Base-by-base conservation (phyloP, 2,113 vertebrate species). In the Tachycineta bicolor region DNA sequence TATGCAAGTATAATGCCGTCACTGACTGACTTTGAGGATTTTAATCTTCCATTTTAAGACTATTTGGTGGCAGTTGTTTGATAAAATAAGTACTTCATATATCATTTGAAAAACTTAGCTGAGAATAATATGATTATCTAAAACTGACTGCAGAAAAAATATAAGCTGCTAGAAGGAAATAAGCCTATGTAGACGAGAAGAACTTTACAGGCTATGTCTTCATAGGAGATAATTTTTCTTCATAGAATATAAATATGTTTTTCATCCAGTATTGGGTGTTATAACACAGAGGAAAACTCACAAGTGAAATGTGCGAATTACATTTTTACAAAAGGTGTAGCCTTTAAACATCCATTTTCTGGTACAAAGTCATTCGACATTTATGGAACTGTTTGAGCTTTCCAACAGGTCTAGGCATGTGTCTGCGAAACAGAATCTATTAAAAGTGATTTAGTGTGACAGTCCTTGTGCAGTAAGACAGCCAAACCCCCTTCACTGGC, bases 31-130 rank as follows among this genome's bases (percentile, higher is more conserved):
- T 86, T 92, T 52, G 43, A 37, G 33, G 39, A 71, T 91, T 55
- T 93, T 92, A 81, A 89, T 87, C 80, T 83, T 90, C 39, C 68
- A 52, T 81, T 83, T 89, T 81, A 83, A 77, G 56, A 47, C 31
- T 78, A 28, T 89, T 94, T 83, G 75, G 79, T 87, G 56, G 47
- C 34, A 89, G 47, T 49, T 74, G 16, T 70, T 92, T 50, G 34
- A 81, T 89, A 65, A 33, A 88, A 70, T 53, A 90, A 86, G 49
- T 34, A 76, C 63, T 69, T 3, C 0, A 80, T 81, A 64, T 47
- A 63, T 87, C 8, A 68, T 81, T 70, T 86, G 34, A 78, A 90
- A 95, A 86, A 77, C 47, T 90, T 93, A 21, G 14, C 44, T 78
- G 71, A 88, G 64, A 80, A 74, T 80, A 85, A 83, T 77, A 55